These are phyloP conservation scores for Macropodus opercularis DNA, from an alignment of 2,797 vertebrate genomes.

Conservation along the genomic window DNA sequence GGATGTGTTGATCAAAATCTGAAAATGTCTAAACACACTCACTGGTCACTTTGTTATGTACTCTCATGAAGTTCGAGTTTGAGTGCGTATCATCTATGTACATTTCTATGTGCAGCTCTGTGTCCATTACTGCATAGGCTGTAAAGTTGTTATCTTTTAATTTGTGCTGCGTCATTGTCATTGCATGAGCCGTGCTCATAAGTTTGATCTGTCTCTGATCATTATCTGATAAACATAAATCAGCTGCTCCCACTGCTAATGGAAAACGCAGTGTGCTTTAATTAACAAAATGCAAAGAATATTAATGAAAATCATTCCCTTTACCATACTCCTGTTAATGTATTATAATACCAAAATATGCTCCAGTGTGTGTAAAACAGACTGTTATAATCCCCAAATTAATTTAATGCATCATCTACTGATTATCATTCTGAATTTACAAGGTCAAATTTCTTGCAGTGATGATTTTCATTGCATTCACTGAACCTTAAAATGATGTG, in stretches of 20 bases:
- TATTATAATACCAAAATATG: constrained; percentile 18
- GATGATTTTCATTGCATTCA: constrained; percentile 32
- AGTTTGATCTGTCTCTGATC: background rate
- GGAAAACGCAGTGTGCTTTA: background rate
- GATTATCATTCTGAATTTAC: constrained; percentile 8
- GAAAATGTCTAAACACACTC: too few relatives aligned
- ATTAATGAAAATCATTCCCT: constrained; percentile 1
- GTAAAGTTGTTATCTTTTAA: too few relatives aligned
- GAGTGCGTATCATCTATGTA: too few relatives aligned
- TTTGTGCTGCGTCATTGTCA: too few relatives aligned
- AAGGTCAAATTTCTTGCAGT: constrained; percentile 30
- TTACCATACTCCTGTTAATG: background rate
- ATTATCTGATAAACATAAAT: background rate
- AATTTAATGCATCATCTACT: constrained; percentile 31
- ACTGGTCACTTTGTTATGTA: too few relatives aligned
- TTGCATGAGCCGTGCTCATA: background rate
- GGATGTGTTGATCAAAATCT: too few relatives aligned
- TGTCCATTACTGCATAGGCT: too few relatives aligned
- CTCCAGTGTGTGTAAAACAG: constrained; percentile 21
- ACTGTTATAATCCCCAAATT: constrained; percentile 5
- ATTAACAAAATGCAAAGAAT: background rate
- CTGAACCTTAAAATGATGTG: constrained; percentile 35
- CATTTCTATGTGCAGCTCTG: too few relatives aligned
- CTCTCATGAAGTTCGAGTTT: too few relatives aligned
- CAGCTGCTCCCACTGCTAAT: background rate